Evolutionary conservation across 2,888 invertebrate genomes (phyloP), one percentile per base, ranked within the genome.

Genomic region (Aleiodes alternator): DNA sequence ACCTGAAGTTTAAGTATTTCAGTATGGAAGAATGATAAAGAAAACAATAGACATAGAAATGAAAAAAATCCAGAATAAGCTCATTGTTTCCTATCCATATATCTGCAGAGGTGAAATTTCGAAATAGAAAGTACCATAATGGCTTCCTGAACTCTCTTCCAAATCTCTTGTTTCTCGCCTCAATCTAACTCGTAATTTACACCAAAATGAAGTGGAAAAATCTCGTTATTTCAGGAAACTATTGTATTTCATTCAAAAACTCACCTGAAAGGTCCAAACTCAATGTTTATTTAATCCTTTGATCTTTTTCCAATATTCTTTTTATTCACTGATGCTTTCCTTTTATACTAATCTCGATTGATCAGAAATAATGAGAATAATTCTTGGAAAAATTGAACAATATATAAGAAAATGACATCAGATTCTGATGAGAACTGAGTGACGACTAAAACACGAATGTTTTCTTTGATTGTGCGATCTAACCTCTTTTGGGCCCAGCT

Each of bases 121-220:
- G 78, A 84, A 82, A 83, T 84, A 84, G 83, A 84, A 84, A 84
- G 84, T 84, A 66, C 64, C 61, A 51, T 34, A 34, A 11, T 59
- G 55, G 34, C 64, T 57, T 55, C 51, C 23, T 12, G 53, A 14
- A 29, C 14, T 16, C 23, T 59, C 14, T 53, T 29, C 55, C 14
- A n/a, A 29, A 59, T n/a, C 51, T 38, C 29, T 73, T 68, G 72
- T 73, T 43, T 73, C n/a, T 50, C 6, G n/a, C 48, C 29, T 16
- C 38, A 56, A 56, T 56, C 38, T 34, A 14, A n/a, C 16, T 29
- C 8, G 1, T 34, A 29, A 59, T 31, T 59, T 4, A 14, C 59
- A 34, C 31, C 12, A 56, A 56, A 56, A 29, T 56, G 29, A 56
- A 29, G 23, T 23, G 23, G 23, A 2, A 23, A 23, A 23, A 23